Percentiles rank a stretch among this genome's conserved stretches.
These are phyloP conservation scores for Trachurus trachurus DNA, from an alignment of 2,797 vertebrate genomes.

Conservation along the genomic window DNA sequence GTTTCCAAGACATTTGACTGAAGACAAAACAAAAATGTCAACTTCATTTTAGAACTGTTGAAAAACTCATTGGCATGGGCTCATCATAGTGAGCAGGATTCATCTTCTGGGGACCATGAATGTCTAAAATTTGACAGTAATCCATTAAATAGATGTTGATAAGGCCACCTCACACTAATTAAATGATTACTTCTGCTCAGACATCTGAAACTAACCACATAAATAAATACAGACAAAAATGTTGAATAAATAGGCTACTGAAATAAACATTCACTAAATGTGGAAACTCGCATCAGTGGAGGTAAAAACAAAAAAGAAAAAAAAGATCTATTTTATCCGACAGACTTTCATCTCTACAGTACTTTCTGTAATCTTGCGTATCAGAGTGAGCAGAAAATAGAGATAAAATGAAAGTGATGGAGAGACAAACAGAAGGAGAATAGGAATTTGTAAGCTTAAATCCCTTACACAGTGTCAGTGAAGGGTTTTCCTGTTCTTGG, in stretches of 20 bases:
- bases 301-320: slow-evolving; percentile 3
- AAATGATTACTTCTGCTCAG: not conserved
- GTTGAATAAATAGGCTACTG: too few relatives aligned
- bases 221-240: not conserved
- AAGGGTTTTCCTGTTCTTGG: slow-evolving; percentile 56
- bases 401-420: slow-evolving; percentile 30
- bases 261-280: not conserved
- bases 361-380: not conserved
- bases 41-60: not conserved
- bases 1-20: not conserved
- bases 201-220: slow-evolving; percentile 1
- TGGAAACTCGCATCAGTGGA: slow-evolving; percentile 2
- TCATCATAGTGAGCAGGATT: not conserved
- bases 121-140: too few relatives aligned
- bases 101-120: not conserved
- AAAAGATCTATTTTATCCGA: slow-evolving; percentile 18
- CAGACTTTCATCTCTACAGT: slow-evolving; percentile 1
- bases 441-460: slow-evolving; percentile 47
- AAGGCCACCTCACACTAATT: not conserved
- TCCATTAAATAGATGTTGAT: not conserved
- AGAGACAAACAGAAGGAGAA: slow-evolving; percentile 45
- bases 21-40: slow-evolving; percentile 4
- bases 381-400: slow-evolving; percentile 9
- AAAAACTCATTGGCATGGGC: not conserved
- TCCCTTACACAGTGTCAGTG: slow-evolving; percentile 44